Conservation (phyloP, 64 coral and sea anemone species). For the Anthopleura sola region DNA sequence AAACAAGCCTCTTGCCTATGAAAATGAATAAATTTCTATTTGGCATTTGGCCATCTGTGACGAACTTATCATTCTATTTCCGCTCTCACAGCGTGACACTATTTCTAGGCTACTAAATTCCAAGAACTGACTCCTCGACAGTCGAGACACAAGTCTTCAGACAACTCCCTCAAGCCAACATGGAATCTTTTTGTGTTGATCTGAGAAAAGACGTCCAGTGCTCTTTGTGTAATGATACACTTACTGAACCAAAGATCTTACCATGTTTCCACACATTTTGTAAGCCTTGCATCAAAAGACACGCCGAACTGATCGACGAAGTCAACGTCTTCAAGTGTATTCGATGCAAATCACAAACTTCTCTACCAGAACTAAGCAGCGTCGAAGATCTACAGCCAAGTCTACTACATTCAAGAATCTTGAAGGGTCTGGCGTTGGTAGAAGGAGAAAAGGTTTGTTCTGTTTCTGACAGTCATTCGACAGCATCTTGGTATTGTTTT, state of each 20-base stretch:
- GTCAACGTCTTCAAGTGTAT: constrained; percentile 12
- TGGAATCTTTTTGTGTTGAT: not conserved
- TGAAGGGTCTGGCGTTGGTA: not conserved
- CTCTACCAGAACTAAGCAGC: not conserved
- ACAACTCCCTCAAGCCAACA: not conserved
- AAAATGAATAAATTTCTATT: too few relatives aligned
- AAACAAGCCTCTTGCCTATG: too few relatives aligned
- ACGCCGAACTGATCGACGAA: not conserved
- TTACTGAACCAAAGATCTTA: not conserved
- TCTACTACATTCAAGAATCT: not conserved
- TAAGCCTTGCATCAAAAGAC: constrained; percentile 2
- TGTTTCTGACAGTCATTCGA: not conserved
- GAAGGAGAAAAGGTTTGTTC: not conserved
- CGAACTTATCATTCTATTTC: too few relatives aligned
- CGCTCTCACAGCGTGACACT: too few relatives aligned
- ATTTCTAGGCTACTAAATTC: too few relatives aligned
- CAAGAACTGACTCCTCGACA: too few relatives aligned
- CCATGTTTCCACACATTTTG: not conserved
- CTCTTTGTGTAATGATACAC: not conserved
- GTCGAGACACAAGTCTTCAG: too few relatives aligned
- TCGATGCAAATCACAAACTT: not conserved
- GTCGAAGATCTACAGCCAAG: not conserved
- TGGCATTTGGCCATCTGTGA: too few relatives aligned
- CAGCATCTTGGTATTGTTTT: not conserved
- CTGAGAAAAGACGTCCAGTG: not conserved